A percentile compares a stretch with the other conserved stretches of the same genome.
Conservation (phyloP, 2,888 invertebrate genomes). For the Ctena decussata region DNA sequence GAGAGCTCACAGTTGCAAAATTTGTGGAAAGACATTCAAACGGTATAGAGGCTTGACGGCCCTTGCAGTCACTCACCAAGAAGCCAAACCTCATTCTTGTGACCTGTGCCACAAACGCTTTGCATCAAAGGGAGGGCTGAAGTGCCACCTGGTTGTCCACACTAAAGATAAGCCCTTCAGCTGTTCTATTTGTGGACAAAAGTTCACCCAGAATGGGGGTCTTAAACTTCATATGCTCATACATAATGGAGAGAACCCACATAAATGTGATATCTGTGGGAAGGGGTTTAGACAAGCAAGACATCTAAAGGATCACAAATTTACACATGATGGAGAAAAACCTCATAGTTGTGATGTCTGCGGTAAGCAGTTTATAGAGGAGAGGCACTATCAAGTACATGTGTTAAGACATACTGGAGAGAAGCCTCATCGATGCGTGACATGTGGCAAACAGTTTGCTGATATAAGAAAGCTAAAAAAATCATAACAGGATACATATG, state of each 20-base stretch:
- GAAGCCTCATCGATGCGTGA: background rate
- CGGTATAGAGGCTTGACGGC: background rate
- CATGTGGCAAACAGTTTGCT: background rate
- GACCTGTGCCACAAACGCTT: background rate
- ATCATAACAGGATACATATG: no score
- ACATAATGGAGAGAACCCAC: background rate
- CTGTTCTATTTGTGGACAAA: background rate
- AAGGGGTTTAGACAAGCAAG: background rate
- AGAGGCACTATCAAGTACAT: background rate
- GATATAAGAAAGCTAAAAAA: background rate
- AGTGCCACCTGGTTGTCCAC: background rate
- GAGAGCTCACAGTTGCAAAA: background rate
- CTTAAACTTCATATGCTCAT: background rate
- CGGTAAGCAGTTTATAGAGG: background rate
- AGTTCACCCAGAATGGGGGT: background rate
- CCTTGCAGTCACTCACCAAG: background rate
- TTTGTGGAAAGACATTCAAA: background rate
- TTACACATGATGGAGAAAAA: background rate
- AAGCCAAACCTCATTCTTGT: background rate
- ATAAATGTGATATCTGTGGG: background rate
- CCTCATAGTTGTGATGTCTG: background rate
- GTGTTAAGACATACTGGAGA: background rate
- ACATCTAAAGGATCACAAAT: background rate
- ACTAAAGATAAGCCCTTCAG: background rate
- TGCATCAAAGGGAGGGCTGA: background rate